These are phyloP conservation scores for Acanthis flammea DNA, from an alignment of 2,797 vertebrate genomes.

Conservation along the genomic window DNA sequence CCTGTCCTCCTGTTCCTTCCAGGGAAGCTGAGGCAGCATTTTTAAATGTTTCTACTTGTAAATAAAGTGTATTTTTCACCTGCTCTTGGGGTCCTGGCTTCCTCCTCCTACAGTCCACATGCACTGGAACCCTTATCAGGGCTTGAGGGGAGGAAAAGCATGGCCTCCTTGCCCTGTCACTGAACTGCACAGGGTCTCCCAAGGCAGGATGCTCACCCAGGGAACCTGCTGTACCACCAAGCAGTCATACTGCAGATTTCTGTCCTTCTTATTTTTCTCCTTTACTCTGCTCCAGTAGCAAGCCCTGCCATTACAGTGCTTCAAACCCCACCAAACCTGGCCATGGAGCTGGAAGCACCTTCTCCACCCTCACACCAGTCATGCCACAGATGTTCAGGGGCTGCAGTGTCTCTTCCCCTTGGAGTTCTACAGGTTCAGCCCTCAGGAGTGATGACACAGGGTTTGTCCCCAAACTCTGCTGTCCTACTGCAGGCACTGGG, in stretches of 20 bases:
- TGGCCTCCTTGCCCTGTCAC: background rate
- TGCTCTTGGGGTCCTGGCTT: background rate
- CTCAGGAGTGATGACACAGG: no score
- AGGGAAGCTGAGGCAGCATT: background rate
- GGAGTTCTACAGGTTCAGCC: background rate
- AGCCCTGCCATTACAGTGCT: background rate
- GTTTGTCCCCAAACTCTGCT: background rate
- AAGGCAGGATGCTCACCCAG: no score
- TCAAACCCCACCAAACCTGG: background rate
- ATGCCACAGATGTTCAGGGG: accelerated
- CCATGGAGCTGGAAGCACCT: no score
- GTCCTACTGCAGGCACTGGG: background rate
- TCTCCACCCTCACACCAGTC: background rate
- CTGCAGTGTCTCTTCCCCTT: no score
- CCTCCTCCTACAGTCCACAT: background rate
- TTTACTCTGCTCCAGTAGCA: background rate
- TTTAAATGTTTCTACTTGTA: slow-evolving; percentile 42
- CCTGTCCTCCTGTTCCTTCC: background rate
- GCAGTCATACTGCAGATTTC: background rate
- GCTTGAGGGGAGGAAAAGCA: background rate
- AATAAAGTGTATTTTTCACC: slow-evolving; percentile 54
- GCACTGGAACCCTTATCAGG: background rate
- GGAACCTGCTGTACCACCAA: background rate
- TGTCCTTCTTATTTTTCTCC: background rate
- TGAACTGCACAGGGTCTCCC: background rate